Conservation (phyloP, 2,113 vertebrate genomes). For the Lagopus leucura region DNA sequence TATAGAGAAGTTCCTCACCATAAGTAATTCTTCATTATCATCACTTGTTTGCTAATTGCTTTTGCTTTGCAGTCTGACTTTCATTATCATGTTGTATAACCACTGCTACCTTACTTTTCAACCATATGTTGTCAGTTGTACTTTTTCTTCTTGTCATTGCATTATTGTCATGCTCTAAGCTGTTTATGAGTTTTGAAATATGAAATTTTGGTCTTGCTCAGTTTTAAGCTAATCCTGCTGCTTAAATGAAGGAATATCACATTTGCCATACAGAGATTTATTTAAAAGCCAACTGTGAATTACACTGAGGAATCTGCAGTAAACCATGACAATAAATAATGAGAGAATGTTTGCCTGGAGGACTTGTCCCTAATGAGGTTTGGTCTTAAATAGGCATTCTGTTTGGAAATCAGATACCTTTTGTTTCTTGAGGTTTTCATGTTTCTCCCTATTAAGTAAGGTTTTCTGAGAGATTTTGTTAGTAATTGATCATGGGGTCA, state of each 20-base stretch:
- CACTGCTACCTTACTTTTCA: not conserved
- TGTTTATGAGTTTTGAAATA: not conserved
- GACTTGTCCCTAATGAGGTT: conserved; percentile 46
- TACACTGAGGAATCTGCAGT: conserved; percentile 37
- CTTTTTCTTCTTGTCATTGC: not conserved
- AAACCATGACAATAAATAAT: conserved; percentile 62
- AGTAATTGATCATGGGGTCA: not conserved
- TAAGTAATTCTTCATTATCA: not conserved
- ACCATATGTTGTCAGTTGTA: not conserved
- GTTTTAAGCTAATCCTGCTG: conserved; percentile 29
- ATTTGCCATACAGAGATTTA: conserved; percentile 26
- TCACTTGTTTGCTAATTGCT: not conserved
- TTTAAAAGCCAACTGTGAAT: conserved; percentile 22
- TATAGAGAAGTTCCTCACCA: not conserved
- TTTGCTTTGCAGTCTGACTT: not conserved
- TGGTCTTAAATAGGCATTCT: conserved; percentile 20
- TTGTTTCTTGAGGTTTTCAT: not conserved
- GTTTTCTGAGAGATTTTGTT: not conserved
- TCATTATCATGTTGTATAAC: not conserved
- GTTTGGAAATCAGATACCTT: conserved; percentile 16
- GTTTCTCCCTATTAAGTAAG: not conserved
- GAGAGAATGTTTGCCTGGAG: conserved; percentile 46
- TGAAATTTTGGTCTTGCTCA: not conserved
- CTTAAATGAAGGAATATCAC: conserved; percentile 3
- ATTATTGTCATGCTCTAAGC: conserved; percentile 1